A percentile compares a stretch with the other conserved stretches of the same genome.
Evolutionary conservation across 1,140 invertebrate genomes (phyloP).

Genomic region (Hirudo medicinalis): DNA sequence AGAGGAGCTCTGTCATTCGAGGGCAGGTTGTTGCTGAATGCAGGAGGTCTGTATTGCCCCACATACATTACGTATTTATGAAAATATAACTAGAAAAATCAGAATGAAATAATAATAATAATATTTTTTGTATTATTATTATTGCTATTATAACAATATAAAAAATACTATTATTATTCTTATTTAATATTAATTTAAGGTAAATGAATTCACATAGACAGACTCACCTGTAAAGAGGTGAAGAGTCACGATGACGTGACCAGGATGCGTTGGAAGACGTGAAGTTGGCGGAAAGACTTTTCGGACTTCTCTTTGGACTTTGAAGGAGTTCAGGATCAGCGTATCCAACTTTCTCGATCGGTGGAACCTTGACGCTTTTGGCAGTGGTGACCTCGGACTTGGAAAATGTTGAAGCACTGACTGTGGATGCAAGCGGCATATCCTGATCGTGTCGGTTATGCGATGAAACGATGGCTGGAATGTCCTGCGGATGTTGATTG

Average conservation of each 20-base stretch:
- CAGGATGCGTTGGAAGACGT: background rate
- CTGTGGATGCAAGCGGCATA: no score
- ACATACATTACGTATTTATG: background rate
- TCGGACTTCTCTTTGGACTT: constrained; percentile 18
- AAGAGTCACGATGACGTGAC: background rate
- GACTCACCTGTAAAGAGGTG: background rate
- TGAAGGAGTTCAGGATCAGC: constrained; percentile 2
- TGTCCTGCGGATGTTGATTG: no score
- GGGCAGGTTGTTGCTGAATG: background rate
- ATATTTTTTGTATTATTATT: no score
- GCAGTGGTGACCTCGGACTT: constrained; percentile 4
- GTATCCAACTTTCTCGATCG: background rate
- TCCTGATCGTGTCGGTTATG: no score
- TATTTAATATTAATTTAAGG: background rate
- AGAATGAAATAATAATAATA: background rate
- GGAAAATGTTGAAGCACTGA: no score
- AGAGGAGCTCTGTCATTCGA: background rate
- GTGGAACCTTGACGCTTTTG: constrained; percentile 1
- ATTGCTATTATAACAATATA: no score
- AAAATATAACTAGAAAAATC: background rate
- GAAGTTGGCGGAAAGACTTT: constrained; percentile 8
- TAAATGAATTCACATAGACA: background rate
- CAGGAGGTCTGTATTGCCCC: background rate
- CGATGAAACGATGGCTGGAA: no score
- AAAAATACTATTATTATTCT: no score